A percentile compares a stretch with the other conserved stretches of the same genome.
Evolutionary conservation across 2,888 invertebrate genomes (phyloP).

Genomic region (Machimus atricapillus): DNA sequence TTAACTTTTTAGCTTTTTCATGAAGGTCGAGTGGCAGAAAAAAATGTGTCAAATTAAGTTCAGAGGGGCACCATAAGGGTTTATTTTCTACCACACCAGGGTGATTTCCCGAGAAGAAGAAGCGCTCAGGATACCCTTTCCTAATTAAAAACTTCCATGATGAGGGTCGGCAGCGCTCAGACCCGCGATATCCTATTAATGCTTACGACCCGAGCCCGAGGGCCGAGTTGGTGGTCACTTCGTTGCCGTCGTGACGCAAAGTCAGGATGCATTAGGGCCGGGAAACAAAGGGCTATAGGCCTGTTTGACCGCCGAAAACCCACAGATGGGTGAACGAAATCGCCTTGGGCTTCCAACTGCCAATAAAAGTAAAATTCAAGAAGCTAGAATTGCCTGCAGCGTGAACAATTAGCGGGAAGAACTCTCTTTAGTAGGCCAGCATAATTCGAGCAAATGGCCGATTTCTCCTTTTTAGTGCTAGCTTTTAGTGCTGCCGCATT

Average conservation of each 20-base stretch:
- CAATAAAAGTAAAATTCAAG: constrained; percentile 9
- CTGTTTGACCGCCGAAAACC: not conserved
- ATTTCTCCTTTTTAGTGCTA: not conserved
- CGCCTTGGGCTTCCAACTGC: not conserved
- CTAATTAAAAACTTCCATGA: constrained; percentile 27
- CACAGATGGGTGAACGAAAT: not conserved
- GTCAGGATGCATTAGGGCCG: not conserved
- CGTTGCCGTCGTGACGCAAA: not conserved
- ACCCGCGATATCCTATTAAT: constrained; percentile 17
- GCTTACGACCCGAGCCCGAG: not conserved
- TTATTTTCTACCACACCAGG: not conserved
- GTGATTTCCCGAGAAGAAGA: not conserved
- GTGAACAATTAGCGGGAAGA: not conserved
- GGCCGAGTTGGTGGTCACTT: not conserved
- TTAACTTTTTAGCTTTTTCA: not conserved
- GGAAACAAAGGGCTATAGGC: not conserved
- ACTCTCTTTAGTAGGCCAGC: not conserved
- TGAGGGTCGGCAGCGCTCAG: constrained; percentile 11
- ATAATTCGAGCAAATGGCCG: not conserved
- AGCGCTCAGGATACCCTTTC: not conserved
- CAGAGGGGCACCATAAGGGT: not conserved
- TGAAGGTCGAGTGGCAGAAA: not conserved
- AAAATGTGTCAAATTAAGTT: not conserved
- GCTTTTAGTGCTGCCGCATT: not conserved
- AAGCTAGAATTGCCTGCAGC: not conserved